These are phyloP conservation scores for Gonioctena quinquepunctata DNA, from an alignment of 1,140 invertebrate genomes.

Conservation along the genomic window DNA sequence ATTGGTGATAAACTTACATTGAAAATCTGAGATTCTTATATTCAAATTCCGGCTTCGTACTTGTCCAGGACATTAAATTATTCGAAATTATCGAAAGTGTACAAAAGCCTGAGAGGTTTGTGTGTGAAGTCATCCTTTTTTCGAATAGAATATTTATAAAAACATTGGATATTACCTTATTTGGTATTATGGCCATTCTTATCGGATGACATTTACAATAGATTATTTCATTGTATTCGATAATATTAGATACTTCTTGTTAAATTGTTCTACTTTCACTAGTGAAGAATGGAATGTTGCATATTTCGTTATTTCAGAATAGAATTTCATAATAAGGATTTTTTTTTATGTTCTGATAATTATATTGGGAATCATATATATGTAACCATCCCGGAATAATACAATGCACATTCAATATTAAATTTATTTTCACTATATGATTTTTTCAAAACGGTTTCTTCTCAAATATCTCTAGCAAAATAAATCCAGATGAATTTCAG, in stretches of 20 bases:
- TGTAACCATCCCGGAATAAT: no score
- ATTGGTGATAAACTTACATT: not conserved
- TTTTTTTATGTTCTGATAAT: no score
- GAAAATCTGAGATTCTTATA: not conserved
- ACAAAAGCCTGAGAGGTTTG: not conserved
- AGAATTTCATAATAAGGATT: no score
- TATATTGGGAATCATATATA: no score
- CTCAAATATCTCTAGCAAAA: no score
- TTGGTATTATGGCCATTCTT: not conserved
- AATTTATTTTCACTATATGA: no score
- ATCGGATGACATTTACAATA: not conserved
- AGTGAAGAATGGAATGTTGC: no score
- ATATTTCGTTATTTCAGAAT: no score
- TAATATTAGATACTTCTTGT: not conserved
- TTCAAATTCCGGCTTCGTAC: not conserved
- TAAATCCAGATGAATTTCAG: no score
- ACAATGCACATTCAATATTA: no score
- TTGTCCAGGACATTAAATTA: not conserved
- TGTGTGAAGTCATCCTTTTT: not conserved
- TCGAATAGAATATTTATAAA: not conserved
- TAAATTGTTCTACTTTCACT: not conserved
- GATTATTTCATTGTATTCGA: not conserved
- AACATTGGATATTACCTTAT: not conserved
- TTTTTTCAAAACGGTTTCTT: no score
- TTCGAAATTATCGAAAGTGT: not conserved